phyloP scores from a whole-genome alignment of 2,113 vertebrate species.

The Tragelaphus buxtoni region DNA sequence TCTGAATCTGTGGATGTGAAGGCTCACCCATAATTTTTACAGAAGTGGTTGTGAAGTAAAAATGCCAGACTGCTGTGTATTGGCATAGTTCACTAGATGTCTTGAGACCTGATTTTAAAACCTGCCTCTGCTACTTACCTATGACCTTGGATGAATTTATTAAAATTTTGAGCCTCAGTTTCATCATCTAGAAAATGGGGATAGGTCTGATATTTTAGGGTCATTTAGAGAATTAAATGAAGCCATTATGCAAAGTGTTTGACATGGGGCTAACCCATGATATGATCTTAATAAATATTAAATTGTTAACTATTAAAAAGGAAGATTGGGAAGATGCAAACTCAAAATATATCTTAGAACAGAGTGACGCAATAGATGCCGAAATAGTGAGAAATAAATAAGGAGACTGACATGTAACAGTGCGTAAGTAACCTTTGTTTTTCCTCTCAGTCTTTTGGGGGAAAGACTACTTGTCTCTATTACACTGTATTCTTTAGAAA shows the following conservation, averaged over 20 bases:
- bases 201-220: background rate
- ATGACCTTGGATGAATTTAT: background rate
- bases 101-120: background rate
- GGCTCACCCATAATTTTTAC: background rate
- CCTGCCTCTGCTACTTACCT: background rate
- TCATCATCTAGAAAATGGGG: background rate
- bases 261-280: background rate
- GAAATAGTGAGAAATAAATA: background rate
- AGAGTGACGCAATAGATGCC: background rate
- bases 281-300: background rate
- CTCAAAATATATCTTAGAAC: background rate
- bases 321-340: background rate
- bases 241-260: background rate
- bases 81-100: background rate
- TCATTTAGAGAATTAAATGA: background rate
- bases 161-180: background rate
- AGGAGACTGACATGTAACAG: background rate
- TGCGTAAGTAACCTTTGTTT: background rate
- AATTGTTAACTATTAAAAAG: background rate
- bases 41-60: background rate
- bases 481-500: background rate
- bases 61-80: background rate
- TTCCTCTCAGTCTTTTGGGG: background rate
- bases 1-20: background rate
- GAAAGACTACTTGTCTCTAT: background rate